Percentiles rank a stretch among this genome's conserved stretches.
Evolutionary conservation across 2,888 invertebrate genomes (phyloP).

Genomic region (Xestia rhomboidea): DNA sequence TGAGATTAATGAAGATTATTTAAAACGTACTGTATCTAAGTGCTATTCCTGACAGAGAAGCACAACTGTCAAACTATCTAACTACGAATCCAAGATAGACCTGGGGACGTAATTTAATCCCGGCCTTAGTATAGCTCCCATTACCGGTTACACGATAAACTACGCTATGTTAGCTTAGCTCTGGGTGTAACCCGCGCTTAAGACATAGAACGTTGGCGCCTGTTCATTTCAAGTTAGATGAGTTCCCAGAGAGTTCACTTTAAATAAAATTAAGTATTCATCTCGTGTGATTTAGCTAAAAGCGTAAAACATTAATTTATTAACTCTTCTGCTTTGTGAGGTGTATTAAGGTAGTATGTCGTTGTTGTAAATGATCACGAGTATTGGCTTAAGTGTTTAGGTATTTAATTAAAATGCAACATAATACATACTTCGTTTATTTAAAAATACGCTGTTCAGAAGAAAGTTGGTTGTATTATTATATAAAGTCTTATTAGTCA

Average conservation of each 20-base stretch:
- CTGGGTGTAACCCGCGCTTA: not conserved
- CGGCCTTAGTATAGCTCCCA: too few relatives aligned
- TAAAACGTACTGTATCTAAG: too few relatives aligned
- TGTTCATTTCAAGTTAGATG: constrained; percentile 68
- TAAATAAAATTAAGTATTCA: constrained; percentile 70
- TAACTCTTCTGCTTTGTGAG: constrained; percentile 33
- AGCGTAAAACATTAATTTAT: constrained; percentile 63
- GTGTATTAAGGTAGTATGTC: not conserved
- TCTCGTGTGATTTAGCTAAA: constrained; percentile 66
- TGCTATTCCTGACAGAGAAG: too few relatives aligned
- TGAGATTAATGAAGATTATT: too few relatives aligned
- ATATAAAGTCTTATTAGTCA: too few relatives aligned
- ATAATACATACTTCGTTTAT: not conserved
- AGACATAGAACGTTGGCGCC: constrained; percentile 42
- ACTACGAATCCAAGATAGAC: too few relatives aligned
- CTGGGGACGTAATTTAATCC: too few relatives aligned
- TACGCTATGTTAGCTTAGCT: constrained; percentile 5
- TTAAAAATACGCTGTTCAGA: too few relatives aligned
- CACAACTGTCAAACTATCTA: too few relatives aligned
- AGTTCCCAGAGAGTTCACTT: constrained; percentile 60
- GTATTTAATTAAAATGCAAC: too few relatives aligned
- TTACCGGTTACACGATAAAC: too few relatives aligned
- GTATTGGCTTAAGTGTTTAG: not conserved
- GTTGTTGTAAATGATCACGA: constrained; percentile 18
- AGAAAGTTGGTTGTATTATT: too few relatives aligned